These are phyloP conservation scores for Naso thynnoides DNA, from an alignment of 2,797 vertebrate species.

Conservation along the genomic window DNA sequence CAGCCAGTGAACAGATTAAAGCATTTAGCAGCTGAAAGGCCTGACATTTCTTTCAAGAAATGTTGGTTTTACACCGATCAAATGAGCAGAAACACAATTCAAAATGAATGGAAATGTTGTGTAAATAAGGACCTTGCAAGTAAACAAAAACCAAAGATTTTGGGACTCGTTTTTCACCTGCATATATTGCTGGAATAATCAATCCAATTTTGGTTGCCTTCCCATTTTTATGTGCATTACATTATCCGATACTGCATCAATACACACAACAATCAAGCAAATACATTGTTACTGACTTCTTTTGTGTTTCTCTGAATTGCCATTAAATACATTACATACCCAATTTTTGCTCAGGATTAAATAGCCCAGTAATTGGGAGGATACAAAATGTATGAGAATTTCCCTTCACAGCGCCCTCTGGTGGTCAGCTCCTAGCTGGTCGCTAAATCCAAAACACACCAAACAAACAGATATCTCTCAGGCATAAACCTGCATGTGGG, in stretches of 20 bases:
- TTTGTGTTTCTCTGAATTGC: background rate
- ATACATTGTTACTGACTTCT: background rate
- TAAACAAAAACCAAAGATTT: background rate
- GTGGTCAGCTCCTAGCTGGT: constrained; percentile 1
- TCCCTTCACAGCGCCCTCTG: background rate
- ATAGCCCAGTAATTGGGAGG: background rate
- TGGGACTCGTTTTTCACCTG: background rate
- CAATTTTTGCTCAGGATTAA: too few relatives aligned
- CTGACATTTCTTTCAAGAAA: too few relatives aligned
- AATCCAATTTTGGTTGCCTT: background rate
- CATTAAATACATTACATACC: background rate
- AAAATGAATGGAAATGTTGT: background rate
- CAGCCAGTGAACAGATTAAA: background rate
- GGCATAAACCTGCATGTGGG: constrained; percentile 9
- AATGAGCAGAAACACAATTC: background rate
- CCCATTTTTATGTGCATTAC: background rate
- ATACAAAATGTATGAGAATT: background rate
- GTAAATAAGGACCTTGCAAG: background rate
- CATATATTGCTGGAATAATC: background rate
- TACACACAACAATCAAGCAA: background rate
- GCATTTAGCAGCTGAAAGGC: background rate
- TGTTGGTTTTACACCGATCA: background rate
- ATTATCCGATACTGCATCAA: background rate
- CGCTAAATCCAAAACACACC: constrained; percentile 12
- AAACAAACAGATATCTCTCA: constrained; percentile 7